Evolutionary conservation across 2,888 invertebrate species (phyloP).

Genomic region (Acleris laterana): DNA sequence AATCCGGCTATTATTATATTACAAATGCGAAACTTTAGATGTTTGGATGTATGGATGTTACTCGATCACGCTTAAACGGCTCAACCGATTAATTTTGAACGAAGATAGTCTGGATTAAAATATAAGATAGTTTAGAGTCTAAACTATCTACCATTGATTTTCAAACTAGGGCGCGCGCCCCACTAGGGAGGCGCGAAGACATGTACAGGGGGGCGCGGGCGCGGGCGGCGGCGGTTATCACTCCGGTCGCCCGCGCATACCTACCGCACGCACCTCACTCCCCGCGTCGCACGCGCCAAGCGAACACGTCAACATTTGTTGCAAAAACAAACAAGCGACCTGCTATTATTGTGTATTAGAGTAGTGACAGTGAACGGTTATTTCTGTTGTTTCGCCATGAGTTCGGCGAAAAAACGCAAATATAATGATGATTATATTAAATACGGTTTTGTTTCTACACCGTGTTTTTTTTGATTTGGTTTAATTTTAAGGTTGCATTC

Average conservation of each 20-base stretch:
- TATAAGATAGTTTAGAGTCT: too few species aligned
- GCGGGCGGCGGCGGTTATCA: neutral
- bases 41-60: too few species aligned
- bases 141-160: too few species aligned
- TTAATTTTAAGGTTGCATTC: too few species aligned
- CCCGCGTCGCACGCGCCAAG: slow-evolving; percentile 8
- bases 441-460: slow-evolving; percentile 32
- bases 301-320: neutral
- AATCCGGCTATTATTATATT: too few species aligned
- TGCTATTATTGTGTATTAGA: slow-evolving; percentile 12
- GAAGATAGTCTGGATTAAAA: too few species aligned
- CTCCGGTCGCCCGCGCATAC: neutral
- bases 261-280: neutral
- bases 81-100: too few species aligned
- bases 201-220: neutral
- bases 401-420: slow-evolving; percentile 30
- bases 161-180: too few species aligned
- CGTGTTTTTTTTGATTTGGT: too few species aligned
- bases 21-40: too few species aligned
- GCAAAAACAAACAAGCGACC: slow-evolving; percentile 4
- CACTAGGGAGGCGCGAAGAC: too few species aligned
- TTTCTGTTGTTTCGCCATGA: slow-evolving; percentile 28
- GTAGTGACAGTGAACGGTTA: slow-evolving; percentile 20
- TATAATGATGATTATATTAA: slow-evolving; percentile 37
- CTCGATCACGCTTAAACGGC: too few species aligned